Evolutionary conservation across 2,113 vertebrate species (phyloP).

Genomic region (Pseudopodoces humilis): DNA sequence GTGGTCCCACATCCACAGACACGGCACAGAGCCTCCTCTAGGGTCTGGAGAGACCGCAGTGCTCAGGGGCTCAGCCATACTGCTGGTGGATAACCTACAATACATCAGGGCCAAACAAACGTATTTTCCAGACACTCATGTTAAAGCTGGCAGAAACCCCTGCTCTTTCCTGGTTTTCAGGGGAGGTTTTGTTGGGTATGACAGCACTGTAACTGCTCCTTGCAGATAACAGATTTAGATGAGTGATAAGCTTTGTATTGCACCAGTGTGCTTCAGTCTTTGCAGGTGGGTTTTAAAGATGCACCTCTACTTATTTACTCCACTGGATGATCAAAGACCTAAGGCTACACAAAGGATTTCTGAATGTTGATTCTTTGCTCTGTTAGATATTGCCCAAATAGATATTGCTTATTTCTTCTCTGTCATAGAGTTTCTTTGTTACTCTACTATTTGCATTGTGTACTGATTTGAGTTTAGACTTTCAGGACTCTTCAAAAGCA

Average conservation of each 20-base stretch:
- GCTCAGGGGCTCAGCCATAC: neutral
- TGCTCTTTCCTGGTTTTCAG: neutral
- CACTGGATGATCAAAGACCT: neutral
- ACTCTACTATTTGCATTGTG: neutral
- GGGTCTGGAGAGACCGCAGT: neutral
- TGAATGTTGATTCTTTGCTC: neutral
- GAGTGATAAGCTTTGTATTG: neutral
- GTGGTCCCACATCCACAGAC: neutral
- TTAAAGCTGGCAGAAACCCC: neutral
- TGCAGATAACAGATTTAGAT: neutral
- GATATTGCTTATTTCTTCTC: neutral
- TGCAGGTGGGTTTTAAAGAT: conserved; percentile 4
- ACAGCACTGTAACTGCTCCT: neutral
- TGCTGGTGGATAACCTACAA: neutral
- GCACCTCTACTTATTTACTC: conserved; percentile 29
- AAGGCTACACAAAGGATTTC: conserved; percentile 5
- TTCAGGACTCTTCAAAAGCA: neutral
- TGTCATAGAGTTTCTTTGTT: neutral
- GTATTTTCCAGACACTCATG: neutral
- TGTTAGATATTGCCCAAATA: neutral
- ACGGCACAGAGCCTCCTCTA: neutral
- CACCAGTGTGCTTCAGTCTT: neutral
- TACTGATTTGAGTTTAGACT: neutral
- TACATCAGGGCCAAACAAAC: neutral
- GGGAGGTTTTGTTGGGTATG: neutral